phyloP scores from a whole-genome alignment of 1,140 invertebrate genomes.

The Cyclina sinensis region DNA sequence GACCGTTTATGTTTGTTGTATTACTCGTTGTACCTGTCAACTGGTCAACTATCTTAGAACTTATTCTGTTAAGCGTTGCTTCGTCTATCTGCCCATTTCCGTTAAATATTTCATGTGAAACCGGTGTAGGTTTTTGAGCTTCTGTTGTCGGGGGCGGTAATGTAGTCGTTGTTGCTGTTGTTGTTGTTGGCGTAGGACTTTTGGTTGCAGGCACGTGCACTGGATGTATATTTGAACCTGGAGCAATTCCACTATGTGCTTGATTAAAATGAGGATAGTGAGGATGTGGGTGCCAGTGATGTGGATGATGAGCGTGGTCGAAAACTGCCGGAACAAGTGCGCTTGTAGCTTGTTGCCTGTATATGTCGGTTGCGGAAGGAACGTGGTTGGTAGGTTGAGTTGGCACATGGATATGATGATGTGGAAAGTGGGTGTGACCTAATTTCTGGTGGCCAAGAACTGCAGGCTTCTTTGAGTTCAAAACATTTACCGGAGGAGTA shows the following conservation, averaged over 20 bases:
- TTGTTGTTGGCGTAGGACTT: background rate
- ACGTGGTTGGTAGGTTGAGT: background rate
- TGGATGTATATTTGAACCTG: background rate
- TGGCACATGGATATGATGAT: background rate
- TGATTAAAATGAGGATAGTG: background rate
- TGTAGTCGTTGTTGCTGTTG: conserved; percentile 11
- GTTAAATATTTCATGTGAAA: background rate
- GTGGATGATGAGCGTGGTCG: background rate
- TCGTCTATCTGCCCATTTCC: conserved; percentile 18
- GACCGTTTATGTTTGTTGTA: background rate
- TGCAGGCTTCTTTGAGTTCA: background rate
- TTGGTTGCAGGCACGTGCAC: background rate
- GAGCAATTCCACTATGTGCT: background rate
- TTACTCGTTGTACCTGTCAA: background rate
- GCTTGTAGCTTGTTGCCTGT: background rate
- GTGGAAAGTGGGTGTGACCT: background rate
- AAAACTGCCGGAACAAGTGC: background rate
- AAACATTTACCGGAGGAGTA: background rate
- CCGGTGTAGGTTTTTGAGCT: background rate
- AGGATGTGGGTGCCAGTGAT: conserved; percentile 12
- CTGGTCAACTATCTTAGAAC: conserved; percentile 10
- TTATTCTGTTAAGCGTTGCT: conserved; percentile 1
- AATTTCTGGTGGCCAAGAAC: too few relatives aligned
- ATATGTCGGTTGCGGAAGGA: background rate
- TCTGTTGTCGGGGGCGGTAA: background rate